phyloP scores from a whole-genome alignment of 2,888 invertebrate genomes.

The Byasa hedistus region DNA sequence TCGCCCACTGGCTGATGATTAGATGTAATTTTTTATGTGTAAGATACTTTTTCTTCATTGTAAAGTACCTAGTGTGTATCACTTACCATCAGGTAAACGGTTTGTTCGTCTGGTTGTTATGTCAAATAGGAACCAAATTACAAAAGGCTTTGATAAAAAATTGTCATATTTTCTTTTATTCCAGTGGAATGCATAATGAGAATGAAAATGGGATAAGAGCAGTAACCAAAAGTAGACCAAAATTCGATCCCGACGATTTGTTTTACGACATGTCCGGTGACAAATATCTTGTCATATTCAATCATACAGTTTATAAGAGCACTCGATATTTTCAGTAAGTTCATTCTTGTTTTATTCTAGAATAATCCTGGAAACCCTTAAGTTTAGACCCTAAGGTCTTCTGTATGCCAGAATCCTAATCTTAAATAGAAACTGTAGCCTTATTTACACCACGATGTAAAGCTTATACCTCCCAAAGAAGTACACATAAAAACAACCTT shows the following conservation, averaged over 20 bases:
- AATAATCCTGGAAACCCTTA: no score
- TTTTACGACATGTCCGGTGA: conserved; percentile 61
- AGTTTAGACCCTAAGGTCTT: no score
- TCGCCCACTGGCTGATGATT: no score
- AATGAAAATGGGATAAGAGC: conserved; percentile 1
- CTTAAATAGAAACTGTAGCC: no score
- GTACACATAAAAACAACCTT: no score
- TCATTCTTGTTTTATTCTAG: not conserved
- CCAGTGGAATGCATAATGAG: conserved; percentile 4
- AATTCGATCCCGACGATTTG: conserved; percentile 40
- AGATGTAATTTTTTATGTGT: no score
- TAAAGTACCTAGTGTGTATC: no score
- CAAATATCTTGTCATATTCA: conserved; percentile 55
- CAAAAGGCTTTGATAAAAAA: not conserved
- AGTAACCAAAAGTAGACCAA: conserved; percentile 20
- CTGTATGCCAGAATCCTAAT: no score
- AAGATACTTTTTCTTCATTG: no score
- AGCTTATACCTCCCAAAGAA: no score
- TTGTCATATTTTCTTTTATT: not conserved
- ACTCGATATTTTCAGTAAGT: conserved; percentile 50
- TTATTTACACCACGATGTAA: no score
- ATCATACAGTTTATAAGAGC: conserved; percentile 48
- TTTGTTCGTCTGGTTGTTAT: not conserved
- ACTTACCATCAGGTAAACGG: no score
- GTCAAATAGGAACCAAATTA: not conserved